Percentiles rank a stretch among this genome's conserved stretches.
Evolutionary conservation across 2,888 invertebrate species (phyloP).

Genomic region (Hoplodrina ambigua): DNA sequence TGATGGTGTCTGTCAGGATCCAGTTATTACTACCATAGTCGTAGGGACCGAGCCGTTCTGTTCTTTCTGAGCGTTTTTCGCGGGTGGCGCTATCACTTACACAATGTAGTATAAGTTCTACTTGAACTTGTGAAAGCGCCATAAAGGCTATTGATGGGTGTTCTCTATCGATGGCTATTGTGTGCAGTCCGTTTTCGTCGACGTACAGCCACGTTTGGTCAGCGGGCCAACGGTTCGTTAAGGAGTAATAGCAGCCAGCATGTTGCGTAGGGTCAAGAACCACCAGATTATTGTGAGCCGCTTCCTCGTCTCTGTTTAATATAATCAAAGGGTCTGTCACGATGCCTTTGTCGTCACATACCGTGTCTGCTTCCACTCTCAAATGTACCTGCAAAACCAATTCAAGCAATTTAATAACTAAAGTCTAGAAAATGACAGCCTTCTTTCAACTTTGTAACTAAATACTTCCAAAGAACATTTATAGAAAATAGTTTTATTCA

Average conservation of each 20-base stretch:
- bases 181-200: conserved; percentile 79
- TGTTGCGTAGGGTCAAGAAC: conserved; percentile 69
- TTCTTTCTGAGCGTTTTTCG: conserved; percentile 74
- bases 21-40: conserved; percentile 83
- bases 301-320: conserved; percentile 83
- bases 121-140: conserved; percentile 86
- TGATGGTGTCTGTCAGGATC: conserved; percentile 82
- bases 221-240: conserved; percentile 81
- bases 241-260: conserved; percentile 76
- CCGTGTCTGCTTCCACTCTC: conserved; percentile 72
- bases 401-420: background rate
- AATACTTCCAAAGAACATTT: background rate
- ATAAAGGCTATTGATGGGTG: conserved; percentile 84
- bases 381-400: conserved; percentile 75
- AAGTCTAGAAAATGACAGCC: background rate
- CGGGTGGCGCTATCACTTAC: conserved; percentile 68
- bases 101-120: conserved; percentile 82
- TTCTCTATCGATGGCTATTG: conserved; percentile 84
- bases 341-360: conserved; percentile 72
- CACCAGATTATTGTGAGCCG: conserved; percentile 77
- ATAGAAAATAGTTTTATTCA: conserved; percentile 20
- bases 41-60: conserved; percentile 74
- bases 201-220: conserved; percentile 84
- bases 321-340: conserved; percentile 78
- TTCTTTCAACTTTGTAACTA: background rate